phyloP scores from a whole-genome alignment of 2,797 vertebrate species.

The Lutjanus campechanus region DNA sequence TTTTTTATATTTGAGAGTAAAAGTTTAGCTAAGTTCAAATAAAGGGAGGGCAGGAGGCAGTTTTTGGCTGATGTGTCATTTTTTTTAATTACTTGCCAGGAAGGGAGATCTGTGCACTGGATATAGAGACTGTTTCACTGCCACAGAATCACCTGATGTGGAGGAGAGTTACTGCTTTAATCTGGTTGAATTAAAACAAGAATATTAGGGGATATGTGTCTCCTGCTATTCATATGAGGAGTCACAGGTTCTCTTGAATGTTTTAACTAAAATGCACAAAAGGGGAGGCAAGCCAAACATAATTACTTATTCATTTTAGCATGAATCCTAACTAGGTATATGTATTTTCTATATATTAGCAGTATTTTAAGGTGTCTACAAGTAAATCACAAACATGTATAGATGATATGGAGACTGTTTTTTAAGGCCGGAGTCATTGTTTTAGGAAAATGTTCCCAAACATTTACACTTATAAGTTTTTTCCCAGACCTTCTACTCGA shows the following conservation, averaged over 20 bases:
- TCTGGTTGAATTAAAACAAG: not conserved
- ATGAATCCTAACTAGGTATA: not conserved
- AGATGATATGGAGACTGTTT: not conserved
- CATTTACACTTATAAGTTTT: slow-evolving; percentile 12
- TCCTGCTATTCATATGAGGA: slow-evolving; percentile 7
- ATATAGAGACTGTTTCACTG: not conserved
- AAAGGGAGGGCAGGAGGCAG: not conserved
- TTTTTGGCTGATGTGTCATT: not conserved
- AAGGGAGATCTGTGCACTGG: not conserved
- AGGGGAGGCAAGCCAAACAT: not conserved
- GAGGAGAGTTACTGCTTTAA: not conserved
- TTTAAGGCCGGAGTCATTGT: slow-evolving; percentile 41
- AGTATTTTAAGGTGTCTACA: not conserved
- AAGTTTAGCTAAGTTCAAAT: slow-evolving; percentile 10
- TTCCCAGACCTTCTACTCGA: slow-evolving; percentile 4
- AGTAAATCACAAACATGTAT: not conserved
- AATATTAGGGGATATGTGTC: not conserved
- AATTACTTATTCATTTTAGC: not conserved
- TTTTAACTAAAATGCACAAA: not conserved
- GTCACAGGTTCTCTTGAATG: slow-evolving; percentile 8
- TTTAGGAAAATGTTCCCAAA: slow-evolving; percentile 54
- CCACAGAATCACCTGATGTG: not conserved
- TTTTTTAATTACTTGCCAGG: not conserved
- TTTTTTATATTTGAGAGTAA: slow-evolving; percentile 6
- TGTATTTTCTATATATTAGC: not conserved